Conservation (phyloP, 2,888 invertebrate species). For the Cantharis lateralis region DNA sequence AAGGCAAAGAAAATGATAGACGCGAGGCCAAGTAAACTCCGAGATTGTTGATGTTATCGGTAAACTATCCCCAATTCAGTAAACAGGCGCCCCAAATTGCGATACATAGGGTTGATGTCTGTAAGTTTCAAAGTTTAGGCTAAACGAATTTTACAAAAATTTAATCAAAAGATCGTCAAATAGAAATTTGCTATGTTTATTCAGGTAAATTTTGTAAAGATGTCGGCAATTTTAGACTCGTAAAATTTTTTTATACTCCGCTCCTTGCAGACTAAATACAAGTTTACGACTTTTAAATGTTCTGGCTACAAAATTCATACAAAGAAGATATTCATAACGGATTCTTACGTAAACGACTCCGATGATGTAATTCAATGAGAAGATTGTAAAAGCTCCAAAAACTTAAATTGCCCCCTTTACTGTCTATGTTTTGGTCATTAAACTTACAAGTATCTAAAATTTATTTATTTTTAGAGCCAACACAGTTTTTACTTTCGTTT, state of each 20-base stretch:
- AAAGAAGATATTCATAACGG: constrained; percentile 33
- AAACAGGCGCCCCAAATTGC: constrained; percentile 54
- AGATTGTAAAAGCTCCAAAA: not conserved
- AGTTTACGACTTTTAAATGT: constrained; percentile 35
- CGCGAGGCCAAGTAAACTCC: constrained; percentile 49
- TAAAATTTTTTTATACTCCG: constrained; percentile 29
- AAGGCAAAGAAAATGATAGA: constrained; percentile 54
- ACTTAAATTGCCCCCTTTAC: not conserved
- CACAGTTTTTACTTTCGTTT: not conserved
- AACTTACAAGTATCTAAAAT: not conserved
- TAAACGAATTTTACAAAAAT: constrained; percentile 48
- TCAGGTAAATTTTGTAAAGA: constrained; percentile 32
- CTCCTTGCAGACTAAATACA: constrained; percentile 33
- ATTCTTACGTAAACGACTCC: constrained; percentile 24
- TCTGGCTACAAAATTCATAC: constrained; percentile 31
- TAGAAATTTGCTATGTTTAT: constrained; percentile 26
- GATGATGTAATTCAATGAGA: constrained; percentile 3
- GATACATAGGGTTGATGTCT: constrained; percentile 52
- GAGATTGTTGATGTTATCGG: constrained; percentile 57
- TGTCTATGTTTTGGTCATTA: not conserved
- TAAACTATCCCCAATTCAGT: constrained; percentile 51
- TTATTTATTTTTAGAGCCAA: not conserved
- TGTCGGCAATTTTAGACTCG: constrained; percentile 25
- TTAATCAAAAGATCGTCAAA: constrained; percentile 36
- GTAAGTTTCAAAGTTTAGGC: constrained; percentile 41